Conservation (phyloP, 2,888 invertebrate species). For the Salticus scenicus region DNA sequence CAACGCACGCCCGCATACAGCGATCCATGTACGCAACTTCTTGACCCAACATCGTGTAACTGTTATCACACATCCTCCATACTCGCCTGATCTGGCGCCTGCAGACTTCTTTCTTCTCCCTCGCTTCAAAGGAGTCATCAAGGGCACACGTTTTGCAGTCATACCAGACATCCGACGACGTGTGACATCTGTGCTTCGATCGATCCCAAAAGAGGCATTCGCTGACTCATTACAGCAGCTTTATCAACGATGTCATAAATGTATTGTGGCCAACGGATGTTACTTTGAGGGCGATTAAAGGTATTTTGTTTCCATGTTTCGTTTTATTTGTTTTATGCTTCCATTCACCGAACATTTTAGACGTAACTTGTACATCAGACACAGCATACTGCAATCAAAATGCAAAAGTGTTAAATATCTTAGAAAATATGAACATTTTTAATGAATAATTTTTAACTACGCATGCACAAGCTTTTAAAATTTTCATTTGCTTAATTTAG, state of each 20-base stretch:
- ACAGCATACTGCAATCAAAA: too few species aligned
- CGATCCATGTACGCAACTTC: conserved; percentile 10
- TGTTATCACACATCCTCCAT: conserved; percentile 8
- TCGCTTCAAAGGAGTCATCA: neutral
- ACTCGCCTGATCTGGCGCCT: conserved; percentile 1
- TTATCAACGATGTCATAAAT: conserved; percentile 2
- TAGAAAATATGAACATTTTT: too few species aligned
- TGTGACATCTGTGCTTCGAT: conserved; percentile 14
- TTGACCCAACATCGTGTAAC: neutral
- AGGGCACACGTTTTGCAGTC: neutral
- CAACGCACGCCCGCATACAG: conserved; percentile 27
- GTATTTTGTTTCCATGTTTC: too few species aligned
- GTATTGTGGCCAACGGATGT: neutral
- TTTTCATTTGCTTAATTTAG: too few species aligned
- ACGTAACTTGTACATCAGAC: too few species aligned
- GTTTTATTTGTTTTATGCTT: too few species aligned
- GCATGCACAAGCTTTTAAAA: too few species aligned
- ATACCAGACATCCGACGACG: neutral
- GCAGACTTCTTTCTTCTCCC: conserved; percentile 4
- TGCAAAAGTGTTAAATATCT: too few species aligned
- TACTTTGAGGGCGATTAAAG: neutral
- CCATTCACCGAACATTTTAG: too few species aligned
- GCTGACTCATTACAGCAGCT: neutral
- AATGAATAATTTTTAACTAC: too few species aligned
- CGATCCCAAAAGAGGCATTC: neutral